phyloP scores from a whole-genome alignment of 2,888 invertebrate genomes.

The Melolontha melolontha region DNA sequence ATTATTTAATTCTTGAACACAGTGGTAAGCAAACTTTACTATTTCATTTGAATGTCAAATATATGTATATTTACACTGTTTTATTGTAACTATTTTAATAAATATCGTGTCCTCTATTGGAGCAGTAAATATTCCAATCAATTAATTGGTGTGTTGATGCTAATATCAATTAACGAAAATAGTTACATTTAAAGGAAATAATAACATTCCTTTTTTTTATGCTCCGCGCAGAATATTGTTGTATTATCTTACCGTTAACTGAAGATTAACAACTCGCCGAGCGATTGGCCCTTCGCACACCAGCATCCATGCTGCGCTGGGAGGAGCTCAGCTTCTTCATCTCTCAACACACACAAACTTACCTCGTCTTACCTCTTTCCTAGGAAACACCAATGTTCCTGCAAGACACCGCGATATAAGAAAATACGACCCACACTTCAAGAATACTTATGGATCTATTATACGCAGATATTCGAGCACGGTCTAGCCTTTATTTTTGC shows the following conservation, averaged over 20 bases:
- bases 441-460: conserved; percentile 19
- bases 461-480: background rate
- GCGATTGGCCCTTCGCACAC: conserved; percentile 62
- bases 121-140: no score
- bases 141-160: no score
- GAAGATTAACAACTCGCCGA: conserved; percentile 45
- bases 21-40: no score
- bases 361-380: conserved; percentile 13
- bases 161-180: no score
- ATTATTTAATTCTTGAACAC: no score
- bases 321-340: conserved; percentile 62
- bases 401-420: conserved; percentile 6
- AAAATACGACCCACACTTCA: conserved; percentile 5
- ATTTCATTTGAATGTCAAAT: no score
- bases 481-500: no score
- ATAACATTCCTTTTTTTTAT: no score
- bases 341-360: conserved; percentile 46
- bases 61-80: no score
- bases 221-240: background rate
- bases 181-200: no score
- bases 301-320: conserved; percentile 68
- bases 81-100: no score
- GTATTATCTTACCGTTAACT: conserved; percentile 38
- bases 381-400: conserved; percentile 13
- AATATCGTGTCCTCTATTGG: no score